Evolutionary conservation across 2,888 invertebrate genomes (phyloP).

Genomic region (Drosophila cracens): DNA sequence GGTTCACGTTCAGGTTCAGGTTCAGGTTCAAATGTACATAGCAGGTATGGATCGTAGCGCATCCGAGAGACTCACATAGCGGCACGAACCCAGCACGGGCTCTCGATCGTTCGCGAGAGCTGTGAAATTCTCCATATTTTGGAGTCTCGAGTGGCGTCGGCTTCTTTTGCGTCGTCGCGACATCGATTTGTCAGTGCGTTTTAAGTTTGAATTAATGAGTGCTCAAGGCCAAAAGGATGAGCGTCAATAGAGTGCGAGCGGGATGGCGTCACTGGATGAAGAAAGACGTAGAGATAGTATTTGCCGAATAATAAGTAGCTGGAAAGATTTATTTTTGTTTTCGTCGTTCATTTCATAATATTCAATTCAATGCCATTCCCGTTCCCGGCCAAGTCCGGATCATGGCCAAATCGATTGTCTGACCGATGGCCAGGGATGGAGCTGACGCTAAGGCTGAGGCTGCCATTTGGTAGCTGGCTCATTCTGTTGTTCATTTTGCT

Average conservation of each 20-base stretch:
- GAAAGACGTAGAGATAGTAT: constrained; percentile 8
- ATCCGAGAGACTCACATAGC: background rate
- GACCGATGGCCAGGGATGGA: constrained; percentile 4
- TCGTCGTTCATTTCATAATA: constrained; percentile 69
- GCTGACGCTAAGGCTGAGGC: constrained; percentile 2
- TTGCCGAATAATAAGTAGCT: constrained; percentile 36
- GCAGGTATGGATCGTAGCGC: background rate
- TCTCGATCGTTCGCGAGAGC: background rate
- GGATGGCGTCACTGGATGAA: background rate
- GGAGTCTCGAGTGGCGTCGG: background rate
- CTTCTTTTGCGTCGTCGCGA: constrained; percentile 20
- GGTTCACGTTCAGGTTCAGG: too few species aligned
- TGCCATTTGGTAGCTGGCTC: background rate
- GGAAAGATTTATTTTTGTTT: constrained; percentile 72
- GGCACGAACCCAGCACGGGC: background rate
- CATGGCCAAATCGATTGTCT: constrained; percentile 8
- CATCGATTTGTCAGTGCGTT: constrained; percentile 46
- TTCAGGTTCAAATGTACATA: background rate
- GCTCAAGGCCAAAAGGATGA: constrained; percentile 69
- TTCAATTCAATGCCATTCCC: constrained; percentile 43
- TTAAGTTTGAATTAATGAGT: constrained; percentile 57
- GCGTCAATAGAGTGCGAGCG: constrained; percentile 6
- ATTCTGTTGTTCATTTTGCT: background rate
- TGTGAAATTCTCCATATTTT: background rate
- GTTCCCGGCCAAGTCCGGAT: constrained; percentile 19